Base-by-base conservation (phyloP, 2,888 invertebrate genomes). In the Metopia argyrocephala region DNA sequence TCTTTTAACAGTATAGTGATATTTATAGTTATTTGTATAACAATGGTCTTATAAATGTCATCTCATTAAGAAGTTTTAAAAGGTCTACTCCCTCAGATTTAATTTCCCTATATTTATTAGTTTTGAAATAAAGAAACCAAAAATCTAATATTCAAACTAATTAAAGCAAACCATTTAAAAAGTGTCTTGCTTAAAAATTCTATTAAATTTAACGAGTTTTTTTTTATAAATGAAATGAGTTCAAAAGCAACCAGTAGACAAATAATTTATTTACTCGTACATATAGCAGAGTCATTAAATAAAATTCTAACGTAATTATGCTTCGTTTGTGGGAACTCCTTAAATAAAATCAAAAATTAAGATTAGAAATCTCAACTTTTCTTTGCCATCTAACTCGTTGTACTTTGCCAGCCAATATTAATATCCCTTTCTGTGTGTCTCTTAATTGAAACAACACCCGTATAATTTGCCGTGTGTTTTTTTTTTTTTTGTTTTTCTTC, bases 371-470 rank as follows among this genome's bases (percentile, higher is more conserved):
- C 48, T 38, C 31, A 62, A 56, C 15, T 62, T 62, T 15, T 54
- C 12, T 76, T 27, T 61, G 15, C 15, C 15, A 12, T 38, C 38
- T 38, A 38, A 38, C 38, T 38, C 12, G 38, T 38, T 38, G 38
- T 38, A 38, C 3, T 9, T 15, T 38, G 2, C 38, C 12, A 38
- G 38, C 15, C 38, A 38, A 15, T 38, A 15, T 38, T 48, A 69
- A 31, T 69, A 69, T 54, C 56, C 54, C 56, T 64, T 48, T 54
- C 23, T 69, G 61, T 62, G 46, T 21, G 54, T 45, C 54, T 69
- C 71, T 71, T 76, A 68, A 80, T 76, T 80, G 76, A 71, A 76
- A 76, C 79, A 68, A 66, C 62, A 62, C 79, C 79, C 79, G 79
- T 80, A 80, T 76, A 76, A 76, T 73, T 66, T 66, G 31, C 25